Percentiles rank a stretch among this genome's conserved stretches.
phyloP scores from a whole-genome alignment of 2,113 vertebrate genomes.

The Alligator mississippiensis region DNA sequence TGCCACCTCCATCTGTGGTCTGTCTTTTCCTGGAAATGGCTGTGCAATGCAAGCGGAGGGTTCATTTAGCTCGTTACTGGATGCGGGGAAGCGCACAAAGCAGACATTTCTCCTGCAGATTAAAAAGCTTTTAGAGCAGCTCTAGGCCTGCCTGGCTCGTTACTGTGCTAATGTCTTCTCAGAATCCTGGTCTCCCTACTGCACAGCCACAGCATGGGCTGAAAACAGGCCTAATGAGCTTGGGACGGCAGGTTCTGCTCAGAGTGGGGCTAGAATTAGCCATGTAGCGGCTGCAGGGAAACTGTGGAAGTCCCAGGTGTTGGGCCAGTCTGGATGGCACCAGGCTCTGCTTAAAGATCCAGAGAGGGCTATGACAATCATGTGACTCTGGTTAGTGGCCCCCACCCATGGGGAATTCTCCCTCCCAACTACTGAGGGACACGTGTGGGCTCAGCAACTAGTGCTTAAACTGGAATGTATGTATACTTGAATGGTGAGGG shows the following conservation, averaged over 20 bases:
- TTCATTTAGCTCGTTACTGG: constrained; percentile 63
- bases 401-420: neutral
- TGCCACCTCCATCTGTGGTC: neutral
- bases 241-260: neutral
- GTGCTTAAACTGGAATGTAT: neutral
- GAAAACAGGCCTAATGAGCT: constrained; percentile 54
- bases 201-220: neutral
- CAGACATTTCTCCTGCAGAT: constrained; percentile 9
- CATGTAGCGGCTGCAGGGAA: neutral
- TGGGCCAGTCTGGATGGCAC: neutral
- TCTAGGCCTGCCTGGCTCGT: neutral
- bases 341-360: neutral
- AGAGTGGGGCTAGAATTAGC: neutral
- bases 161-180: constrained; percentile 57
- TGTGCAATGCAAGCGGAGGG: neutral
- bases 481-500: neutral
- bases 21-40: constrained; percentile 61
- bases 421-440: neutral
- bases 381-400: neutral
- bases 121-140: constrained; percentile 49
- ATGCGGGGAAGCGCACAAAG: neutral
- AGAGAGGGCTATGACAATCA: neutral
- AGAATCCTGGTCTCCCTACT: neutral
- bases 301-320: neutral
- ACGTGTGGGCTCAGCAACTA: neutral